Evolutionary conservation across 2,888 invertebrate species (phyloP).

Genomic region (Melikaiella ostensackeni): DNA sequence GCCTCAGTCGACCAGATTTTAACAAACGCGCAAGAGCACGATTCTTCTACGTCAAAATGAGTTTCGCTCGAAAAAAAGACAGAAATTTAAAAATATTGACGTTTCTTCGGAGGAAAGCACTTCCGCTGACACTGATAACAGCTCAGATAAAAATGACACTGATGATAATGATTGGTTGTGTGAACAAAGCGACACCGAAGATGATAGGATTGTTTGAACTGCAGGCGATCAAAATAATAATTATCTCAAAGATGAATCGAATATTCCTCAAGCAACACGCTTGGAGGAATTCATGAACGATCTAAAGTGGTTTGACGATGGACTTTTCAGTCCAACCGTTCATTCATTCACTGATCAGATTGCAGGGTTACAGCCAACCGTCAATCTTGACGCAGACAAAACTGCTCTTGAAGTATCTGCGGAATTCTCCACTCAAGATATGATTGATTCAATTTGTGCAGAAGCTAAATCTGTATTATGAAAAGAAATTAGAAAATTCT

Average conservation of each 20-base stretch:
- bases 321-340: conserved; percentile 6
- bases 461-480: conserved; percentile 11
- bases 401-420: neutral
- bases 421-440: conserved; percentile 8
- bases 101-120: conserved; percentile 15
- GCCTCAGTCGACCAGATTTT: too few species aligned
- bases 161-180: conserved; percentile 13
- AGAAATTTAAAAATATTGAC: conserved; percentile 5
- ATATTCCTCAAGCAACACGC: conserved; percentile 1
- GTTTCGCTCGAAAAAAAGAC: conserved; percentile 14
- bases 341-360: neutral
- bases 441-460: conserved; percentile 13
- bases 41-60: conserved; percentile 5
- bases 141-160: conserved; percentile 29
- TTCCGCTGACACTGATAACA: conserved; percentile 28
- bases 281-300: conserved; percentile 5
- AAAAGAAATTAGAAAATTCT: neutral
- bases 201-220: conserved; percentile 4
- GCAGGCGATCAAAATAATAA: neutral
- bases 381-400: neutral
- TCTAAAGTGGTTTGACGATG: conserved; percentile 3
- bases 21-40: too few species aligned
- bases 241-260: conserved; percentile 8
- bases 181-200: neutral
- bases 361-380: neutral